These are phyloP conservation scores for Callipepla squamata DNA, from an alignment of 2,113 vertebrate species.

Conservation along the genomic window DNA sequence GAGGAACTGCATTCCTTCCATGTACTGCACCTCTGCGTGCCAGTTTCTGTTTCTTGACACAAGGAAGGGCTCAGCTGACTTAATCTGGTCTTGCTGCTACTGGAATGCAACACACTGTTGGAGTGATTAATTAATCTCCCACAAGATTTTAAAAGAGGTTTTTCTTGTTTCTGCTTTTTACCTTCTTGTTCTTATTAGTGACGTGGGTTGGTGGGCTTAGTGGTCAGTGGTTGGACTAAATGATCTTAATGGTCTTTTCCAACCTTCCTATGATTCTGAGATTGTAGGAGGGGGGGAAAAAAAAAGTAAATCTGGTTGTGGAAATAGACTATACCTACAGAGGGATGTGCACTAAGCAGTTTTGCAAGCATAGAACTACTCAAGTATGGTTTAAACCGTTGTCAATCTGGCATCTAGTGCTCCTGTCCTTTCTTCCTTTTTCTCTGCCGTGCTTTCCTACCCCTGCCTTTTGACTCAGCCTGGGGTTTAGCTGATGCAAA, in stretches of 20 bases:
- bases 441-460: neutral
- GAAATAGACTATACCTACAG: neutral
- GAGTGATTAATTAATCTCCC: neutral
- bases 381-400: neutral
- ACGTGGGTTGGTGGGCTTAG: too few species aligned
- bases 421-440: neutral
- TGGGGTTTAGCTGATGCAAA: neutral
- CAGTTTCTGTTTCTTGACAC: neutral
- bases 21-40: rapidly evolving
- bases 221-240: neutral
- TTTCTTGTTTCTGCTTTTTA: neutral
- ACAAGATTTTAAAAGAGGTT: neutral
- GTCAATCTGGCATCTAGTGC: neutral
- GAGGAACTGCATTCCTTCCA: neutral
- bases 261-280: too few species aligned
- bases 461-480: neutral
- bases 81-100: neutral
- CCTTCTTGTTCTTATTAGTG: neutral
- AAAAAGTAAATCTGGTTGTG: neutral
- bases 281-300: neutral
- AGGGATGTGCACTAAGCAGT: neutral
- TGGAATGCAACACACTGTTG: neutral
- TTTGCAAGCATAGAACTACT: neutral
- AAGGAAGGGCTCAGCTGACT: neutral
- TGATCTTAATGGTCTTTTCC: too few species aligned